These are phyloP conservation scores for Cremastinae sp. DNA, from an alignment of 2,888 invertebrate species.

Conservation along the genomic window DNA sequence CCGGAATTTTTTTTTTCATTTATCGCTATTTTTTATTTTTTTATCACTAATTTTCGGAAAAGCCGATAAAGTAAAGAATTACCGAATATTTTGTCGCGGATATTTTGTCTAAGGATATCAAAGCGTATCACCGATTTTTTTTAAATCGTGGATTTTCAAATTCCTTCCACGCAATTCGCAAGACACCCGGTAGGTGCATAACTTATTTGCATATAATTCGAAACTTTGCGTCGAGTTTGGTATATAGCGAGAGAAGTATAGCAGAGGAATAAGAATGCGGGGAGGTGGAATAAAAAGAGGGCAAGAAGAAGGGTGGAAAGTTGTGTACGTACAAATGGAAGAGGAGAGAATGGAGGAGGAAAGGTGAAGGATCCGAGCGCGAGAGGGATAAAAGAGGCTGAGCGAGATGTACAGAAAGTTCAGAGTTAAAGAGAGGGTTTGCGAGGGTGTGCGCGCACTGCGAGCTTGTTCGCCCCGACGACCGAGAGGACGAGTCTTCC, in stretches of 20 bases:
- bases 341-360: neutral
- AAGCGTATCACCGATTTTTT: too few relatives aligned
- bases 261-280: constrained; percentile 20
- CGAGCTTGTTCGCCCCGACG: constrained; percentile 22
- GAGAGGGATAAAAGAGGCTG: constrained; percentile 37
- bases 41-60: too few relatives aligned
- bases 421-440: constrained; percentile 24
- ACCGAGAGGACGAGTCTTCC: constrained; percentile 38
- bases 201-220: constrained; percentile 53
- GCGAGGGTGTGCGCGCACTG: constrained; percentile 36
- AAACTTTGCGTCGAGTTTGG: constrained; percentile 36
- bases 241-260: constrained; percentile 16
- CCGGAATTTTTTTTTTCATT: too few relatives aligned
- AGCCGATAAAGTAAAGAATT: too few relatives aligned
- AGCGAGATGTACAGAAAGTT: constrained; percentile 26
- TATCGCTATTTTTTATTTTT: too few relatives aligned
- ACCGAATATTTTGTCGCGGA: too few relatives aligned
- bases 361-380: constrained; percentile 17
- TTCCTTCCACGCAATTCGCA: too few relatives aligned
- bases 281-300: constrained; percentile 7
- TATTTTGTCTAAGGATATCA: too few relatives aligned
- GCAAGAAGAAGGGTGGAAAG: constrained; percentile 12
- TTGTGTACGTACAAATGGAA: neutral
- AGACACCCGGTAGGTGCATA: neutral
- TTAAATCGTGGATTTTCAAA: too few relatives aligned